Percentiles rank a stretch among this genome's conserved stretches.
Evolutionary conservation across 1,140 invertebrate species (phyloP).

Genomic region (Acyrthosiphon pisum): DNA sequence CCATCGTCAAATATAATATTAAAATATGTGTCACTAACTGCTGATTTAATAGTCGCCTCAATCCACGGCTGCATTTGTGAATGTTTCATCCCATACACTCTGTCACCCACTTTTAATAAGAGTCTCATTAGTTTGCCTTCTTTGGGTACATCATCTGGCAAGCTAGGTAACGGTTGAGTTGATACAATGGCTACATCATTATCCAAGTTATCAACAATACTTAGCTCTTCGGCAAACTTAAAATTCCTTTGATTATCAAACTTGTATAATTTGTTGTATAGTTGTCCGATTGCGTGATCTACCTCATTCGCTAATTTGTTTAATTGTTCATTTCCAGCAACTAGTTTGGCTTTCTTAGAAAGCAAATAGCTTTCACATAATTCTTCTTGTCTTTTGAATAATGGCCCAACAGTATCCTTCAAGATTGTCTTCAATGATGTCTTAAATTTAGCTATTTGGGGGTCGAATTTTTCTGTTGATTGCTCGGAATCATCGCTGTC

Average conservation of each 20-base stretch:
- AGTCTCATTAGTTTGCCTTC: not conserved
- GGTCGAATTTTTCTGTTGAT: not conserved
- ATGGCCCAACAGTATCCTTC: not conserved
- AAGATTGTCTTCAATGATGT: not conserved
- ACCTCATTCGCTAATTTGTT: fast-evolving
- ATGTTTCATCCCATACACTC: not conserved
- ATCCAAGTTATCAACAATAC: not conserved
- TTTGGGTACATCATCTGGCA: not conserved
- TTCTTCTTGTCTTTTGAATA: not conserved
- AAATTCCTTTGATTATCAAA: not conserved
- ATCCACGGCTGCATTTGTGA: not conserved
- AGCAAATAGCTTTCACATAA: not conserved
- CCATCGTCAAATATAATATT: not conserved
- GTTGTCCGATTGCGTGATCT: not conserved
- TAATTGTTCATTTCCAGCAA: not conserved
- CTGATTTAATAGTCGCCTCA: not conserved
- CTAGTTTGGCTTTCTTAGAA: not conserved
- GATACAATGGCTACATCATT: not conserved
- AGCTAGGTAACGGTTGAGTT: not conserved
- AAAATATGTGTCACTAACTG: not conserved
- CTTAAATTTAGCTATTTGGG: not conserved
- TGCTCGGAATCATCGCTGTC: no score
- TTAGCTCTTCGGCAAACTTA: not conserved
- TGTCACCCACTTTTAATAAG: not conserved
- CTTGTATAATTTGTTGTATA: not conserved